Percentiles rank a stretch among this genome's conserved stretches.
phyloP scores from a whole-genome alignment of 2,113 vertebrate genomes.

The Plotosus lineatus region DNA sequence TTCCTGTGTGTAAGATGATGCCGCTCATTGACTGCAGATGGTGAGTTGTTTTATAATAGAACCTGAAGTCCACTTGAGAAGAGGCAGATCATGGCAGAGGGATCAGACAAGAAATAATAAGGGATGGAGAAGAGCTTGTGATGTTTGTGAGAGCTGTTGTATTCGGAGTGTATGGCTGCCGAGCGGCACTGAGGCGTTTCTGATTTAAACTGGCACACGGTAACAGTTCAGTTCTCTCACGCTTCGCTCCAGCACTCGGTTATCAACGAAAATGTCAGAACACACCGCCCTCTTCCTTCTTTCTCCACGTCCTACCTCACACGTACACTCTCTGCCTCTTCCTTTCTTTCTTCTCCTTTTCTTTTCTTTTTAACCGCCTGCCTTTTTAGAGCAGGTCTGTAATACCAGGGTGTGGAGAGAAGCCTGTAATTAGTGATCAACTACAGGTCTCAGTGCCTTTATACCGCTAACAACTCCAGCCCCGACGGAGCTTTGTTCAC shows the following conservation, averaged over 20 bases:
- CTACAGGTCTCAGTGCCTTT: slow-evolving; percentile 46
- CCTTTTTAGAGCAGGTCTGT: slow-evolving; percentile 10
- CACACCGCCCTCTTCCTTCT: background rate
- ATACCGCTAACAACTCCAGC: slow-evolving; percentile 37
- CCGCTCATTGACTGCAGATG: background rate
- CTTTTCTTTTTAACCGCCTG: slow-evolving; percentile 3
- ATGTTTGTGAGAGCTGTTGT: background rate
- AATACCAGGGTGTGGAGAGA: slow-evolving; percentile 46
- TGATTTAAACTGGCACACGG: slow-evolving; percentile 27
- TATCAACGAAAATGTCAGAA: slow-evolving; percentile 25
- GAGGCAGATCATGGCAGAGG: background rate
- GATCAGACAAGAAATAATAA: background rate
- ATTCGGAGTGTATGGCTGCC: background rate
- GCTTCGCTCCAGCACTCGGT: background rate
- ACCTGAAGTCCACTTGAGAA: background rate
- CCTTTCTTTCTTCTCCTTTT: background rate
- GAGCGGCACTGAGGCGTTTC: background rate
- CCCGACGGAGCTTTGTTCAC: slow-evolving; percentile 14
- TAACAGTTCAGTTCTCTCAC: slow-evolving; percentile 10
- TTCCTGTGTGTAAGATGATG: background rate
- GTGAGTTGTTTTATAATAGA: background rate
- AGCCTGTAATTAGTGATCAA: slow-evolving; percentile 52
- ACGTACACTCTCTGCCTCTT: background rate
- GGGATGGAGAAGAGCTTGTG: background rate
- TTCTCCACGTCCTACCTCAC: background rate